Base-by-base conservation (phyloP, 2,888 invertebrate species). In the Torymus tubicola region DNA sequence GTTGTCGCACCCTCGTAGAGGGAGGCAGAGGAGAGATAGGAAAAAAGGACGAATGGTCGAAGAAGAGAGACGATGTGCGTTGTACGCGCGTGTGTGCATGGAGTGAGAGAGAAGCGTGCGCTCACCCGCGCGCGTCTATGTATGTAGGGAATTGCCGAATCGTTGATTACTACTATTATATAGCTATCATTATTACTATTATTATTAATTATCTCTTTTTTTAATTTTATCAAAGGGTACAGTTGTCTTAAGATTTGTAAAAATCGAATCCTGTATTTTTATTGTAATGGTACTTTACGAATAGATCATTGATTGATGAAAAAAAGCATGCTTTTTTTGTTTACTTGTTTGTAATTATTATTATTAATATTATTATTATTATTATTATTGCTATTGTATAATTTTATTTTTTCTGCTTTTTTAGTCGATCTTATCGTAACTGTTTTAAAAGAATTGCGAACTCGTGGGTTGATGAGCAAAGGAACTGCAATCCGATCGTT, bases 211-310 rank as follows among this genome's bases (percentile, higher is more conserved):
- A 42, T 53, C 55, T 21, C 57, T 52, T 61, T 76, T 78, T 81
- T 72, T 81, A 75, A 79, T 79, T 76, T 76, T 76, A 73, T 76
- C 52, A 73, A 42, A 79, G 81, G 79, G 79, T 82, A 72, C 71
- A 78, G 71, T 74, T 74, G 70, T 71, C 70, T 78, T 74, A 78
- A 77, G 77, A 78, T 70, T 78, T 81, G 78, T 81, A 79, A 79
- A 81, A 76, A 74, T 75, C 70, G 70, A 70, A 81, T 81, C 65
- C 67, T 76, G 63, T 81, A 79, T 78, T 79, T 74, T 64, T 68
- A 75, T 76, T 64, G n/a, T 76, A 76, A 72, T 68, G 75, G 76
- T 81, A 81, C 81, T 81, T 81, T 72, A 53, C 67, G 42, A 42
- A 50, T 78, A 75, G 71, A 61, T 70, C 64, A 60, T 65, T 69